Evolutionary conservation across 2,888 invertebrate species (phyloP), one percentile per base, ranked within the genome.

Genomic region (Leptopilina myrica): DNA sequence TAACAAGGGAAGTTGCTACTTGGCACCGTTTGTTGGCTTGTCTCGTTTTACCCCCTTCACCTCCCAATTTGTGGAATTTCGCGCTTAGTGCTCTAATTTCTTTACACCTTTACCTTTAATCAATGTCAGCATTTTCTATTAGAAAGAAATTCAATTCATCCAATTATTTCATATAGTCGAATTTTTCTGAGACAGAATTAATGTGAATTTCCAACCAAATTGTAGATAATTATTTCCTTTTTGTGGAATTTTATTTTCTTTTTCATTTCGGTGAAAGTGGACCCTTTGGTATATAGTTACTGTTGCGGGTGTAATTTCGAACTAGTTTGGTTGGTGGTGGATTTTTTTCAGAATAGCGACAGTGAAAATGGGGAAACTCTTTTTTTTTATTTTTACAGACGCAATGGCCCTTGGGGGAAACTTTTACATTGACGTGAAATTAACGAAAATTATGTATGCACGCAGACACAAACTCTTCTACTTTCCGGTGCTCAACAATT

Each of bases 1-100:
- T 88, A 90, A 90, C 89, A 89, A 90, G 89, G 86, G 86, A 87
- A 88, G 86, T 90, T 89, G 88, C 84, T 87, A 89, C 87, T 87
- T 88, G 88, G 88, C 87, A 86, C 85, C 86, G 84, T 86, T 88
- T 85, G 85, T 86, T 88, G 86, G 86, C 87, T 83, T 81, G 85
- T 79, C 84, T 84, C 84, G 81, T 83, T 83, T 83, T 49, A 65
- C 49, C 40, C 53, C 7, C 64, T 12, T 33, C 49, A 49, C 11
- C 49, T 20, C 49, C 49, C 49, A 43, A 43, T 49, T 11, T 49
- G 11, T 11, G 20, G 65, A 77, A 53, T 64, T 77, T 65, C 12
- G 46, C 76, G 65, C 76, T 49, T 64, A 49, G 26, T 56, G n/a
- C 33, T 26, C 56, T 56, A 14, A 56, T 73, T 73, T 73, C n/a